Conservation (phyloP, 1,140 invertebrate genomes). For the Zaprionus vittiger region DNA sequence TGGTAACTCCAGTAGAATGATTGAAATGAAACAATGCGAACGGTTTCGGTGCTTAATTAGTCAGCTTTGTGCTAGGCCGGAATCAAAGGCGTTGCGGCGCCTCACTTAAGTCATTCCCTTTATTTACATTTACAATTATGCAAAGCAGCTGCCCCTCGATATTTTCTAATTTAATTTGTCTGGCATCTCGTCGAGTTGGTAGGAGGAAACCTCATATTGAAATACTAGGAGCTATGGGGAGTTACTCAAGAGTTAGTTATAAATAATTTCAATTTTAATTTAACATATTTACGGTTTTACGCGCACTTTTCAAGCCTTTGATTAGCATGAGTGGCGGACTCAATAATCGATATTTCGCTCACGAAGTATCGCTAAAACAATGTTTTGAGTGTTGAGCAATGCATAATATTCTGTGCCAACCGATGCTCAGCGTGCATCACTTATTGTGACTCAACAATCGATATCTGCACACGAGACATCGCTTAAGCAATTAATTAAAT, state of each 20-base stretch:
- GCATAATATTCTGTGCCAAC: too few relatives aligned
- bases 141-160: not conserved
- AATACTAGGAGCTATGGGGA: not conserved
- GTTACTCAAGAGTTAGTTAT: not conserved
- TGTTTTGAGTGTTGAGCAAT: too few relatives aligned
- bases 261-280: not conserved
- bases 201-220: not conserved
- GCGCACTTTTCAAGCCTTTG: too few relatives aligned
- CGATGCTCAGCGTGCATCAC: not conserved
- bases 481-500: not conserved
- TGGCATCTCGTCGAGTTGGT: not conserved
- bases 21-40: conserved; percentile 21
- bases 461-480: not conserved
- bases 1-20: conserved; percentile 23
- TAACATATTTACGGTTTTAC: not conserved
- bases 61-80: conserved; percentile 1
- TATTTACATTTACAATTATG: conserved; percentile 25
- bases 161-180: not conserved
- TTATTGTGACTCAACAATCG: not conserved
- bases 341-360: too few relatives aligned
- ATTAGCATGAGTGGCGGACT: not conserved
- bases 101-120: conserved; percentile 1
- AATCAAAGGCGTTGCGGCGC: conserved; percentile 27
- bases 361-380: too few relatives aligned
- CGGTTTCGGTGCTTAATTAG: conserved; percentile 31